Evolutionary conservation across 2,797 vertebrate species (phyloP).

Genomic region (Pachyuromys duprasi): DNA sequence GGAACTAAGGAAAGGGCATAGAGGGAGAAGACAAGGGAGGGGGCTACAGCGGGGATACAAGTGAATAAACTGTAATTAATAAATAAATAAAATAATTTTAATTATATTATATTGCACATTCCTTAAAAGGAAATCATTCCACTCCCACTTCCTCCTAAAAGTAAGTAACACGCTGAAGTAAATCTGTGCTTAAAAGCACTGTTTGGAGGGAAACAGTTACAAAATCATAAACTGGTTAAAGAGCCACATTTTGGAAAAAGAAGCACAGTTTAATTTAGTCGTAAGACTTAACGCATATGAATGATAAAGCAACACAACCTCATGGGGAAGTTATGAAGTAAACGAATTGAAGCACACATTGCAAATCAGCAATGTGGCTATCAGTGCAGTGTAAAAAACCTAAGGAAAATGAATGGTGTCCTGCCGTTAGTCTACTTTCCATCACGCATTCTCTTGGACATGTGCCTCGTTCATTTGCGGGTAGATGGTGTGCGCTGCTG

Average conservation of each 20-base stretch:
- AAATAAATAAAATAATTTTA: too few relatives aligned
- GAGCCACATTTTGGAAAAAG: not conserved
- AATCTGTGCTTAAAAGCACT: not conserved
- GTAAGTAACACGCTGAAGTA: not conserved
- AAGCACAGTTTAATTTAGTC: conserved; percentile 26
- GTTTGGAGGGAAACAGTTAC: conserved; percentile 2
- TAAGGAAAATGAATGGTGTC: not conserved
- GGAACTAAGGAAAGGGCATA: too few relatives aligned
- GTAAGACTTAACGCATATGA: not conserved
- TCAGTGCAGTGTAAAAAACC: not conserved
- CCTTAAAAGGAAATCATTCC: not conserved
- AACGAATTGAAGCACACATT: not conserved
- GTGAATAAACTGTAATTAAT: too few relatives aligned
- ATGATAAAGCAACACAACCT: not conserved
- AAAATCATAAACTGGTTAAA: conserved; percentile 58
- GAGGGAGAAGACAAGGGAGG: too few relatives aligned
- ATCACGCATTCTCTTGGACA: not conserved
- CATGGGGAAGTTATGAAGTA: not conserved
- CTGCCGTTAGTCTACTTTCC: not conserved
- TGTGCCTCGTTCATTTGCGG: not conserved
- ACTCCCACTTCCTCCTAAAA: not conserved
- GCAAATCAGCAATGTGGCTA: not conserved
- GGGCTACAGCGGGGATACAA: too few relatives aligned
- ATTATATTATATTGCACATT: not conserved
- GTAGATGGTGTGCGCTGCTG: too few relatives aligned